Base-by-base conservation (phyloP, 2,797 vertebrate genomes). In the Peromyscus attwateri region DNA sequence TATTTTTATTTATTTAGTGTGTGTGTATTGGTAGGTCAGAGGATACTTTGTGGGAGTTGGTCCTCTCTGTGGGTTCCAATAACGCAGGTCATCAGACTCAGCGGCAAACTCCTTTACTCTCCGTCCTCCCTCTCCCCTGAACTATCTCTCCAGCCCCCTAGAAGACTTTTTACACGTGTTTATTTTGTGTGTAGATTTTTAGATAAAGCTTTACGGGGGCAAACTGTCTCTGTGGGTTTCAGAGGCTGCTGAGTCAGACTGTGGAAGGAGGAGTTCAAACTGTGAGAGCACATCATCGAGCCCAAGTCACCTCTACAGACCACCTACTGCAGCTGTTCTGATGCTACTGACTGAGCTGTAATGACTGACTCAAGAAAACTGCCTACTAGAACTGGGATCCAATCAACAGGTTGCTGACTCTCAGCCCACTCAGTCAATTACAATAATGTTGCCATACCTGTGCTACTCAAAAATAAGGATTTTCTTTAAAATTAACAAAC, bases 301-400 rank as follows among this genome's bases (percentile, higher is more conserved):
- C 49, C 76, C 55, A 92, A 83, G 55, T 49, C 79, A 70, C 79
- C 75, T 90, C 85, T 37, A 55, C 19, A 68, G 49, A 49, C 49
- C 49, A 49, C 49, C 11, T 87, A 70, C 40, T 87, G 77, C 34
- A 91, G 19, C 52, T 84, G 91, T 92, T 70, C 82, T 43, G 37
- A 87, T 17, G 31, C 57, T 70, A 89, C 6, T 81, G 70, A 95
- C 12, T 29, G 73, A 83, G 9, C 75, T 83, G 76, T 11, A 57
- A 12, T 27, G 49, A 52, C 49, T 94, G 92, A 27, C n/a, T 43
- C 85, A 95, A 40, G 60, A 94, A 96, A 97, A 87, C 37, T 31
- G 85, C 27, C 37, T 21, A 81, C 34, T 16, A 71, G 37, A 60
- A 68, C 68, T 57, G 79, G 55, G 43, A 91, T 89, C 88, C 87